Percentiles rank a stretch among this genome's conserved stretches.
phyloP scores from a whole-genome alignment of 2,797 vertebrate genomes.

The Pachyuromys duprasi region DNA sequence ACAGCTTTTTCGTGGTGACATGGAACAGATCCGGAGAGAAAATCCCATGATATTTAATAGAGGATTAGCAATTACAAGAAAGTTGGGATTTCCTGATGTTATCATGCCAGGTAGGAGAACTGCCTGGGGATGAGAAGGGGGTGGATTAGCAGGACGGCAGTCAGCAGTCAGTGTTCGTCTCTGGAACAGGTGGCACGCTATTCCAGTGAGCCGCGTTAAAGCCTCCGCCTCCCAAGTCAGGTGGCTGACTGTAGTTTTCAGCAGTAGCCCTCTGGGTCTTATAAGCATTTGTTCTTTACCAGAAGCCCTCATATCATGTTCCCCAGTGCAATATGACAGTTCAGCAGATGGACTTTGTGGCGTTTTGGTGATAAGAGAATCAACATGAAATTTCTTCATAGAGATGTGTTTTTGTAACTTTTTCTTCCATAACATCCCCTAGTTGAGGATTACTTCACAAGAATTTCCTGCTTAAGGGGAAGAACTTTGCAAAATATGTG shows the following conservation, averaged over 20 bases:
- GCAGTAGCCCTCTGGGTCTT: not conserved
- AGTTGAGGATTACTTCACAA: not conserved
- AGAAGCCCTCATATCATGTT: not conserved
- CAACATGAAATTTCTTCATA: not conserved
- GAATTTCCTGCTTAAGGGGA: not conserved
- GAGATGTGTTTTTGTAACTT: not conserved
- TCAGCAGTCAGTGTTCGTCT: not conserved
- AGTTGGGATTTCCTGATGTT: slow-evolving; percentile 96
- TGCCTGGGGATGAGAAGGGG: slow-evolving; percentile 15
- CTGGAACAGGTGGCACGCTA: not conserved
- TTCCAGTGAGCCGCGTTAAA: not conserved
- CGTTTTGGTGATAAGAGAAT: not conserved
- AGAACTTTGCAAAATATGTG: slow-evolving; percentile 9
- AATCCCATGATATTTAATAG: slow-evolving; percentile 93
- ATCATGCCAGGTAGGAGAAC: slow-evolving; percentile 94
- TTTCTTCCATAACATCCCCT: not conserved
- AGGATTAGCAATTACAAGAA: slow-evolving; percentile 93
- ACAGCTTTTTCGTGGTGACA: slow-evolving; percentile 95
- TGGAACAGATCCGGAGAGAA: slow-evolving; percentile 95
- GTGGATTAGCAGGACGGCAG: not conserved
- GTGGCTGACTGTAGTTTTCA: not conserved
- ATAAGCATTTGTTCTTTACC: slow-evolving; percentile 11
- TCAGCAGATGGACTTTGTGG: not conserved
- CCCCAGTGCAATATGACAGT: not conserved
- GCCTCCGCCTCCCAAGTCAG: not conserved